Evolutionary conservation across 2,113 vertebrate genomes (phyloP).

Genomic region (Parus major): DNA sequence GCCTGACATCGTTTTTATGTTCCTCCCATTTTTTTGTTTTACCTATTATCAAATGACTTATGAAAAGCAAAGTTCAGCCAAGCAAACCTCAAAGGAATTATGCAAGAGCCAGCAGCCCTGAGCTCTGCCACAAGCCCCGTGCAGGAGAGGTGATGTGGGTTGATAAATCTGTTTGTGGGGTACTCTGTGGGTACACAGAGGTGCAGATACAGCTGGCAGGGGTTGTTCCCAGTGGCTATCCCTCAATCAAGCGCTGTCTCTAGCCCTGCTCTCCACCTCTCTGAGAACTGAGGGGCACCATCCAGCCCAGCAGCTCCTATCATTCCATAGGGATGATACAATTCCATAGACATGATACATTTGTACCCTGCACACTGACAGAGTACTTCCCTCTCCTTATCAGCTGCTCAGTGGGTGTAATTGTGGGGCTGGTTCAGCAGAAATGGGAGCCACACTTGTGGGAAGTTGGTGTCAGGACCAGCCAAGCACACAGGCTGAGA

Average conservation of each 20-base stretch:
- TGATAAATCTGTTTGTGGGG: background rate
- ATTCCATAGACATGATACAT: background rate
- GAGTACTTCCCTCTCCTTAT: background rate
- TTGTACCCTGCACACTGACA: background rate
- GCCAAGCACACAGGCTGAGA: background rate
- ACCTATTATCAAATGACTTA: background rate
- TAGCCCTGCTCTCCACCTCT: background rate
- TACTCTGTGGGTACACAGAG: background rate
- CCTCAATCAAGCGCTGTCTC: background rate
- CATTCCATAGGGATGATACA: background rate
- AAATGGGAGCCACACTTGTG: background rate
- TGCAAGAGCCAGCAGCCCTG: background rate
- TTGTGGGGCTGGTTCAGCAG: conserved; percentile 12
- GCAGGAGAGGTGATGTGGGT: background rate
- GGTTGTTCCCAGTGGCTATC: background rate
- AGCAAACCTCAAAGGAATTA: background rate
- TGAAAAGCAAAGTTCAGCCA: conserved; percentile 7
- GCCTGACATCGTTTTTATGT: background rate
- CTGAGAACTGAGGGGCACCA: background rate
- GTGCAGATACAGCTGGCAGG: background rate
- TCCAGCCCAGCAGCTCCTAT: background rate
- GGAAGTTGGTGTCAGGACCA: background rate
- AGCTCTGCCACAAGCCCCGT: background rate
- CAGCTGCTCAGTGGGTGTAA: background rate
- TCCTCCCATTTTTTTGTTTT: background rate